Base-by-base conservation (phyloP, 2,888 invertebrate genomes). In the Cephus spinipes region DNA sequence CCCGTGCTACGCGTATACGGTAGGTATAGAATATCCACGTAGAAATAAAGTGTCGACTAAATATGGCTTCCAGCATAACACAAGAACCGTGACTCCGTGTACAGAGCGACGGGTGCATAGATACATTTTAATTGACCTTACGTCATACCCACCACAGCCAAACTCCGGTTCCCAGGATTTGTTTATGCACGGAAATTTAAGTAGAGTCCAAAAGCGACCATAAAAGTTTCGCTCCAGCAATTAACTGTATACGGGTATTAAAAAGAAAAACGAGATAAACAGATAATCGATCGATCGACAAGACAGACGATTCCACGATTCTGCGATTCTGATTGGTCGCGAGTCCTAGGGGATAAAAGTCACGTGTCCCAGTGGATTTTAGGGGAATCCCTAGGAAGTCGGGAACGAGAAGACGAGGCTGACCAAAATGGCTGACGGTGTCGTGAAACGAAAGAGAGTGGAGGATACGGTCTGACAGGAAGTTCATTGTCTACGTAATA, bases 381-480 rank as follows among this genome's bases (percentile, higher is more conserved):
- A 9, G 80, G 81, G 84, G 88, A 89, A 88, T 86, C 87, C 89
- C 83, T 87, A 88, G 86, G 80, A 85, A 86, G 83, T 86, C 81
- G 23, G 23, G 55, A 23, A 55, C 40, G 23, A 15, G 36, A 36
- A 15, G 15, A 40, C 15, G 40, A 55, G 55, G 55, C 55, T 9
- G 23, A 55, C 55, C 55, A 55, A 55, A 55, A 80, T 82, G 81
- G 84, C 81, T 81, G 83, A 83, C 83, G 83, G 73, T 79, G 79
- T 80, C 81, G 77, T 82, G 83, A 84, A 89, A 55, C 55, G 55
- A 55, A 55, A 55, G 55, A 55, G 55, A 55, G 55, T 1, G 55
- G 87, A 90, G 89, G 90, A 89, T 90, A 88, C 87, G 86, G 83
- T 83, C 85, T 1, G 82, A 79, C 89, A 89, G 90, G 90, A 90